Evolutionary conservation across 2,797 vertebrate species (phyloP).

Genomic region (Melanotaenia pygmaea): DNA sequence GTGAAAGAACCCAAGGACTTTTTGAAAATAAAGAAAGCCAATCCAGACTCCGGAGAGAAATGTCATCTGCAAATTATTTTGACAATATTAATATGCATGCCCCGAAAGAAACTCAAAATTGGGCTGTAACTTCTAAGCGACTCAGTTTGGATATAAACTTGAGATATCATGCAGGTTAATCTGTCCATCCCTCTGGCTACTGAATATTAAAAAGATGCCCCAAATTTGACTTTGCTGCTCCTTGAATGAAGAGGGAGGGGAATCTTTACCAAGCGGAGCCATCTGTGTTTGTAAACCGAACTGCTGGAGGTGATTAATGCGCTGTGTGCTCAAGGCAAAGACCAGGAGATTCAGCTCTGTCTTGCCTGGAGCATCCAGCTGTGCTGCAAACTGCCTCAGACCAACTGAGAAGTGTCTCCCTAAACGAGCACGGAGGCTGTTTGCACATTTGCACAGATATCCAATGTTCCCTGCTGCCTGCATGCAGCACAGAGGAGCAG

Average conservation of each 20-base stretch:
- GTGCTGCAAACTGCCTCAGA: constrained; percentile 46
- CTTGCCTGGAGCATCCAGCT: constrained; percentile 40
- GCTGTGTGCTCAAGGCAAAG: constrained; percentile 31
- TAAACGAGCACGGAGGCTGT: constrained; percentile 34
- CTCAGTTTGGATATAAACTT: neutral
- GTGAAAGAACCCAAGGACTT: neutral
- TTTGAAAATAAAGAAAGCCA: neutral
- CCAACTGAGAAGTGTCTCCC: constrained; percentile 20
- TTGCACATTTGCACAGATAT: constrained; percentile 43
- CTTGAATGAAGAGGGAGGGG: constrained; percentile 11
- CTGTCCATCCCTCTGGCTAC: neutral
- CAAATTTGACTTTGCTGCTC: constrained; percentile 9
- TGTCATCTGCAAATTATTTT: neutral
- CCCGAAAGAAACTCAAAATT: neutral
- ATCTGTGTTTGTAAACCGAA: constrained; percentile 37
- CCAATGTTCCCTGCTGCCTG: constrained; percentile 32
- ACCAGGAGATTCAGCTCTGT: constrained; percentile 28
- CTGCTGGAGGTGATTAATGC: constrained; percentile 59
- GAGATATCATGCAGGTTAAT: neutral
- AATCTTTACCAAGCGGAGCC: constrained; percentile 12
- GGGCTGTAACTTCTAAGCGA: neutral
- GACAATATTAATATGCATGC: neutral
- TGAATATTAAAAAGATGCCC: neutral
- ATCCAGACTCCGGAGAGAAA: neutral
- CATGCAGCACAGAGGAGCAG: constrained; percentile 60